Percentiles rank a stretch among this genome's conserved stretches.
phyloP scores from a whole-genome alignment of 2,113 vertebrate genomes.

The Pollachius pollachius region DNA sequence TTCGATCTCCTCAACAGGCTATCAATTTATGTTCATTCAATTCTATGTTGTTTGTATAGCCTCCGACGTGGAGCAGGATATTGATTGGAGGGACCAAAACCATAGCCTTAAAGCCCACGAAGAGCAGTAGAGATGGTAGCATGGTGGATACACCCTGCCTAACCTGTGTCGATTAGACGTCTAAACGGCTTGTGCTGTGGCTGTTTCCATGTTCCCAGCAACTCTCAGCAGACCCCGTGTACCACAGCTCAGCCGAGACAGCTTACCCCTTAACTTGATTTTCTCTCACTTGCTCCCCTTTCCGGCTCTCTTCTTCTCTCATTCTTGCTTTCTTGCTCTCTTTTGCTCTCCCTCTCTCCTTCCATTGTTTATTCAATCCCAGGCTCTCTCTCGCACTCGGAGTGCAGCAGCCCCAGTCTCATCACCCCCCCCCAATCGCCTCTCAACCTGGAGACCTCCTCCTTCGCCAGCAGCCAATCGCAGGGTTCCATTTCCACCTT shows the following conservation, averaged over 20 bases:
- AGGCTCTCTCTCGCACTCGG: constrained; percentile 92
- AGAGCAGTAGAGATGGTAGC: no score
- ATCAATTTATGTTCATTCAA: no score
- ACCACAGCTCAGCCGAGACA: no score
- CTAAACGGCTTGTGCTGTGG: no score
- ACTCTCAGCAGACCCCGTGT: not conserved
- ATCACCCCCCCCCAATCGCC: constrained; percentile 95
- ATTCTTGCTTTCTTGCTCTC: not conserved
- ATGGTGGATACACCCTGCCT: no score
- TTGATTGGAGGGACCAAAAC: no score
- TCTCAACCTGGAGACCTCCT: constrained; percentile 89
- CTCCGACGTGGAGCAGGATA: no score
- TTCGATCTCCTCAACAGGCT: no score
- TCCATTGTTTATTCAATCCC: constrained; percentile 19
- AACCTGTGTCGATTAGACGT: no score
- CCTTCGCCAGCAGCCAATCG: constrained; percentile 89
- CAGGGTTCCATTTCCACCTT: constrained; percentile 90
- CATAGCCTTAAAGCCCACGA: no score
- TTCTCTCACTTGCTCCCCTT: not conserved
- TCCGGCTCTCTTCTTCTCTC: not conserved
- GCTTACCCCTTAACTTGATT: not conserved
- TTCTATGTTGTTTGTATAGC: no score
- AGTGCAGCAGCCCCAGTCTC: constrained; percentile 92
- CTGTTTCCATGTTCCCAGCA: not conserved
- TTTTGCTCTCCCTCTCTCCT: not conserved